Base-by-base conservation (phyloP, 2,113 vertebrate genomes). In the Tychaedon coryphoeus region DNA sequence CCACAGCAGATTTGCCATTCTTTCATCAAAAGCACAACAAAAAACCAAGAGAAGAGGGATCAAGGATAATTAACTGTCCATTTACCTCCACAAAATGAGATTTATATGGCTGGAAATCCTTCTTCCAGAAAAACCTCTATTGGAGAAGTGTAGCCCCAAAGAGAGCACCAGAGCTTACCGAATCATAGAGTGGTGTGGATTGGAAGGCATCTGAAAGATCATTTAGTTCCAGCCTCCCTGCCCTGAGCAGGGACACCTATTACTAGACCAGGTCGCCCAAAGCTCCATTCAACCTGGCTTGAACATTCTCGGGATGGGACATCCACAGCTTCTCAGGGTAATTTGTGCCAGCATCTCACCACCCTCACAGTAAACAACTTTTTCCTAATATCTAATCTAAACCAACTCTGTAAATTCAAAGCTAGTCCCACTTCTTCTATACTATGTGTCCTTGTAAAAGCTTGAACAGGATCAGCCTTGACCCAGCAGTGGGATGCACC, bases 401-500 rank as follows among this genome's bases (percentile, higher is more conserved):
- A 70, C 6, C 42, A 56, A 33, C 23, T 40, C 40, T 14, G 38
- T 36, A 53, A 83, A 25, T 70, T 48, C 50, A 76, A 62, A 90
- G 31, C 22, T 12, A 42, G 18, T 69, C 12, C 12, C 5, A 8
- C 14, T 33, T 11, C 5, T 47, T 62, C 26, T 28, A 48, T 56
- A 42, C 20, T 54, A 23, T 11, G 33, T 8, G 10, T 56, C 34
- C 31, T 48, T 16, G 20, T 62, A 76, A 69, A 69, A 42, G 6
- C 22, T 50, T 17, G 38, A 78, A 74, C 7, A 47, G 38, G 16
- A 71, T 24, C 36, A 45, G 60, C 42, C 64, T 13, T 24, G 12
- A 22, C 14, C 29, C 1, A 0, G n/a, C 25, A 45, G 42, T 0
- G 0, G 45, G 19, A 64, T 0, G 1, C 22, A 48, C 5, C 0